Evolutionary conservation across 2,797 vertebrate genomes (phyloP), one percentile per base, ranked within the genome.

Genomic region (Linurgus olivaceus): DNA sequence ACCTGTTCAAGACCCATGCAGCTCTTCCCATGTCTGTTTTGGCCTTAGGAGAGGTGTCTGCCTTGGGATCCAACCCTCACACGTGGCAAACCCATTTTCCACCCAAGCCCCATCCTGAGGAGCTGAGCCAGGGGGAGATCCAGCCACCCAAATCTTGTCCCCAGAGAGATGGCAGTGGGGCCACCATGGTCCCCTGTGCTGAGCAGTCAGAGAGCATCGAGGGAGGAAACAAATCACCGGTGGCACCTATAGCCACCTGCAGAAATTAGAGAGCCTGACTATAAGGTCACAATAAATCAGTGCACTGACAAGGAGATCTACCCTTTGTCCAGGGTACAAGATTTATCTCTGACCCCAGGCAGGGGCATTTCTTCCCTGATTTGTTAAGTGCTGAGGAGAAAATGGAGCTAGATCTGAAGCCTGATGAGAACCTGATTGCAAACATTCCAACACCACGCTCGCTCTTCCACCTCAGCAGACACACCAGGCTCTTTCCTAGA

Each of bases 221-320:
- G 62, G 86, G 47, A 83, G 89, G 66, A 95, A 95, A 95, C 94
- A 94, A 97, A 96, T 96, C 92, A 95, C 73, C 0, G 0, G 62
- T 89, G 79, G 93, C 76, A 85, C 92, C 94, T 92, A 95, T 86
- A 96, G 85, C 92, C 86, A 91, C 87, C 68, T 23, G 44, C 84
- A 96, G 85, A 94, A 93, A 96, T 96, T 96, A 95, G 94, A 97
- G 94, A 95, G 87, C 66, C 94, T 93, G 92, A 91, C 89, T 96
- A 96, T 96, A 97, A 96, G 95, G 95, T 95, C 96, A 96, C 89
- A 96, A 97, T 97, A 97, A 96, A 96, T 97, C 96, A 96, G 92
- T 50, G 50, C 68, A 3, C 75, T 97, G 96, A 97, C 96, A 97
- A 94, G 91, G 62, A 96, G 91, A 96, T 89, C 92, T 97, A 94